Conservation (phyloP, 64 coral and sea anemone species). For the Stylophora pistillata region DNA sequence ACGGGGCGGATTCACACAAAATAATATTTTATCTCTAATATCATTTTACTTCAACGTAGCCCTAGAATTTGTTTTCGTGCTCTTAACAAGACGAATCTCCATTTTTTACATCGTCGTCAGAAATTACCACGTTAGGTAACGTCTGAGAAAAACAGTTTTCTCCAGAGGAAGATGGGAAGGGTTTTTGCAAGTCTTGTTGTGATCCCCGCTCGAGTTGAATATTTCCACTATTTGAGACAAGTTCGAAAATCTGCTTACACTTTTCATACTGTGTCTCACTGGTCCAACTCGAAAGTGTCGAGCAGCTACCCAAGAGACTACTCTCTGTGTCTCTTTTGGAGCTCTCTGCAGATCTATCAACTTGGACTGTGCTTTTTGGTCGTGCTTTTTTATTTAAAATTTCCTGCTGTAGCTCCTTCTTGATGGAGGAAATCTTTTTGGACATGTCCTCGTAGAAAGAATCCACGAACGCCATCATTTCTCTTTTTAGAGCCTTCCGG, state of each 20-base stretch:
- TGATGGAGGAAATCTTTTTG: neutral
- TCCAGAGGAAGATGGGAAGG: too few relatives aligned
- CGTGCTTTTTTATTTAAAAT: neutral
- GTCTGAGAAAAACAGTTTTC: too few relatives aligned
- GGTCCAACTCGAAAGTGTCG: neutral
- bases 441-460: neutral
- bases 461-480: slow-evolving; percentile 8
- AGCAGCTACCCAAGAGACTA: neutral
- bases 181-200: too few relatives aligned
- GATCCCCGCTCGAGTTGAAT: too few relatives aligned
- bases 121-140: too few relatives aligned
- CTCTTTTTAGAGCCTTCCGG: neutral
- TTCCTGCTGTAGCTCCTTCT: neutral
- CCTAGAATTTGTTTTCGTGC: too few relatives aligned
- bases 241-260: neutral
- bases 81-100: too few relatives aligned
- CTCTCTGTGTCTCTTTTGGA: neutral
- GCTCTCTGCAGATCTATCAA: neutral
- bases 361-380: neutral
- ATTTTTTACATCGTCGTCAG: too few relatives aligned
- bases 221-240: too few relatives aligned
- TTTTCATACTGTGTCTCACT: neutral
- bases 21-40: too few relatives aligned
- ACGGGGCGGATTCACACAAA: too few relatives aligned
- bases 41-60: too few relatives aligned